Percentiles rank a stretch among this genome's conserved stretches.
Evolutionary conservation across 2,797 vertebrate species (phyloP).

Genomic region (Anniella stebbinsi): DNA sequence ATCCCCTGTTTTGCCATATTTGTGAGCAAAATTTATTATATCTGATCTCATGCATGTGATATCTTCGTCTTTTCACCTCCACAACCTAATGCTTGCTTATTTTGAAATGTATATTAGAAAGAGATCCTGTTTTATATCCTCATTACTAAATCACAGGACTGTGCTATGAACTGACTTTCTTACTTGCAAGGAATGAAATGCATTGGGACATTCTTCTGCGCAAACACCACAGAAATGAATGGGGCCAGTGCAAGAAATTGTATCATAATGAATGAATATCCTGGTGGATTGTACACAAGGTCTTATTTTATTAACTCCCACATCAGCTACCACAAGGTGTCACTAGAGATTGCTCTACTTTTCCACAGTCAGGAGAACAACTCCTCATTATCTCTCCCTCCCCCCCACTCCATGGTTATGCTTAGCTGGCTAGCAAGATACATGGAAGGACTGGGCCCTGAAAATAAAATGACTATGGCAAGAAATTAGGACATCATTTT

Average conservation of each 20-base stretch:
- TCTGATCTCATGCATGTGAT: neutral
- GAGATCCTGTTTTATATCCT: neutral
- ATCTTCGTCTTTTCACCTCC: rapidly evolving
- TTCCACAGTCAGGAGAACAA: neutral
- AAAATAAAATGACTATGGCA: neutral
- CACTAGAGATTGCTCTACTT: conserved; percentile 73
- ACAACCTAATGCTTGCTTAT: rapidly evolving
- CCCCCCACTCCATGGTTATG: neutral
- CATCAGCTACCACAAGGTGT: conserved; percentile 73
- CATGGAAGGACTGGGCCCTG: neutral
- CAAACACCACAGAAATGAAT: neutral
- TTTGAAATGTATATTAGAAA: neutral
- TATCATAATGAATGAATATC: neutral
- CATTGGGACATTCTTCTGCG: neutral
- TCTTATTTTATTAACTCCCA: conserved; percentile 17
- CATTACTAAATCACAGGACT: neutral
- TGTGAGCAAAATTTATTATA: neutral
- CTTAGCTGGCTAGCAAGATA: neutral
- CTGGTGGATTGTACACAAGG: neutral
- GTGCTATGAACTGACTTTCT: neutral
- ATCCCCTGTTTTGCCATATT: neutral
- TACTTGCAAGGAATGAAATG: neutral
- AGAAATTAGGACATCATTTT: neutral
- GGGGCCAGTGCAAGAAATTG: neutral
- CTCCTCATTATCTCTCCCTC: neutral